Evolutionary conservation across 2,888 invertebrate species (phyloP), one percentile per base, ranked within the genome.

Genomic region (Rhamphomyia laevipes): DNA sequence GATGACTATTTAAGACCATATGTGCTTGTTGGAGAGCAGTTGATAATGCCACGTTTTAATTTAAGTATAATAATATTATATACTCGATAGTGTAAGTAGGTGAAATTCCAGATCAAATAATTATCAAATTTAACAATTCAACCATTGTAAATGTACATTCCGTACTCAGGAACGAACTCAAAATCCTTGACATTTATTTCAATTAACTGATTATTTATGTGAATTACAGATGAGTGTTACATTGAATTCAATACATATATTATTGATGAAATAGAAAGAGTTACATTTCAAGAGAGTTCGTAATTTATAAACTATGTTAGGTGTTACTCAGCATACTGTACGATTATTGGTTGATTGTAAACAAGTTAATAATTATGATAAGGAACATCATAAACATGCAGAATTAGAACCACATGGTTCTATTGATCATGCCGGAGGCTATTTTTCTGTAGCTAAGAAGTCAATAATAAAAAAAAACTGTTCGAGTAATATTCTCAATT

Each of bases 71-170:
- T 75, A 76, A 50, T 52, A 56, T 3, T 72, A 78, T 0, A 74
- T 74, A 58, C 76, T 80, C 37, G 77, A 78, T 2, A 85, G 84
- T 0, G n/a, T n/a, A n/a, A n/a, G 77, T 90, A 0, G 77, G 76
- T 9, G 70, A 78, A 63, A 84, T 89, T 4, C 72, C 77, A 49
- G 91, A 0, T 86, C 87, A 1, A 84, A 82, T 64, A 74, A 78
- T 6, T 70, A 86, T 62, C 90, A 91, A 83, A 88, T 64, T 73
- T 90, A 51, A 83, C 83, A 0, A 67, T 85, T 52, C 80, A 82
- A 6, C 80, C 88, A 38, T 75, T 80, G 91, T 53, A 82, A 86
- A 48, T 81, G 82, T 51, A 90, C 90, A 0, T 86, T 89, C 67
- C 80, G 82, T 52, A 74, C 79, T 43, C 69, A 77, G 58, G 71